Evolutionary conservation across 2,888 invertebrate species (phyloP).

Genomic region (Chymomyza amoena): DNA sequence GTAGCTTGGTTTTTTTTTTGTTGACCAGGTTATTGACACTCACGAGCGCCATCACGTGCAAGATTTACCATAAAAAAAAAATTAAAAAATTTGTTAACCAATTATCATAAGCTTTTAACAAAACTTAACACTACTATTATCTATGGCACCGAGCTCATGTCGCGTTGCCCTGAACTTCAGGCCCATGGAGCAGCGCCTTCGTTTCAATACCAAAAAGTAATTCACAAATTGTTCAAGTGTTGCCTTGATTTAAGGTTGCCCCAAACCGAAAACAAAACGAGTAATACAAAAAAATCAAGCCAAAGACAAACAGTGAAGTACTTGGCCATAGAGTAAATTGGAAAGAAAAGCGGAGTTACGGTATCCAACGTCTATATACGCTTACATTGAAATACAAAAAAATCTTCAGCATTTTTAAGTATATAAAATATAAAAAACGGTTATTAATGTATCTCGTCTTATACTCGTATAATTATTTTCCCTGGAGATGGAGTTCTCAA

Average conservation of each 20-base stretch:
- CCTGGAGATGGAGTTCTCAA: too few species aligned
- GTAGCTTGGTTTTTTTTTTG: constrained; percentile 1
- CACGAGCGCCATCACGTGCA: background rate
- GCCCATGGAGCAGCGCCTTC: background rate
- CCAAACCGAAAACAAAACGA: constrained; percentile 34
- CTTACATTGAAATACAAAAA: background rate
- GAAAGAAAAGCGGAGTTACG: background rate
- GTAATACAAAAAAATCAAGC: constrained; percentile 37
- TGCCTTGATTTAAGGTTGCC: constrained; percentile 47
- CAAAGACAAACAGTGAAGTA: background rate
- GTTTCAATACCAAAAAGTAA: constrained; percentile 37
- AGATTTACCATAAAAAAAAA: background rate
- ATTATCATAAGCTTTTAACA: background rate
- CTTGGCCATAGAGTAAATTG: background rate
- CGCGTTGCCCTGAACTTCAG: constrained; percentile 22
- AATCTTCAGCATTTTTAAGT: background rate
- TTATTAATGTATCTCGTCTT: too few species aligned
- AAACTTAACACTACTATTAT: background rate
- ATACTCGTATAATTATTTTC: too few species aligned
- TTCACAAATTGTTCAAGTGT: constrained; percentile 59
- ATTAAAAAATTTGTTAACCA: background rate
- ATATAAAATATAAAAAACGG: too few species aligned
- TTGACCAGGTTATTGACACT: constrained; percentile 6
- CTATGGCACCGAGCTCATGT: background rate
- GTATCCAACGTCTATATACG: background rate